Conservation (phyloP, 2,113 vertebrate species). For the Rhineura floridana region DNA sequence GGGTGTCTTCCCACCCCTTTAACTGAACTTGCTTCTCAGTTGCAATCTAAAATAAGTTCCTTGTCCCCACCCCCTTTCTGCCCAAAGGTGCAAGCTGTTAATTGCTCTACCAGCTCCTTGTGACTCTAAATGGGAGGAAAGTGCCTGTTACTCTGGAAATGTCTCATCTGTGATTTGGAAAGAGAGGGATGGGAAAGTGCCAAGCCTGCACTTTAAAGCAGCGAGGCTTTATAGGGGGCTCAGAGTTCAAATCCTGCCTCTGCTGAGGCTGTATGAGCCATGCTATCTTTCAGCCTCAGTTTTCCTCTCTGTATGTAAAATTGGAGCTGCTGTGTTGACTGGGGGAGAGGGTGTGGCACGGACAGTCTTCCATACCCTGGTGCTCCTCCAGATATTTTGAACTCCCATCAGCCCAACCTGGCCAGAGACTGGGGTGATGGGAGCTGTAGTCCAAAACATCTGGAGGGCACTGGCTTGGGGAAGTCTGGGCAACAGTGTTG, state of each 20-base stretch:
- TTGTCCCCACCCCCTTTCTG: not conserved
- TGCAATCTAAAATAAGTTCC: not conserved
- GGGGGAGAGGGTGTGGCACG: too few species aligned
- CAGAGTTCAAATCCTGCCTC: not conserved
- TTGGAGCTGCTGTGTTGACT: not conserved
- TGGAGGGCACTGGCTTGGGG: too few species aligned
- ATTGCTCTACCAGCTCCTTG: not conserved
- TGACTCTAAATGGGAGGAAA: not conserved
- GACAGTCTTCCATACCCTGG: too few species aligned
- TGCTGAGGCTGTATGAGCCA: not conserved
- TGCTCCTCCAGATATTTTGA: too few species aligned
- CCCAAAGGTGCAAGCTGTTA: not conserved
- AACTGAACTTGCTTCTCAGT: not conserved
- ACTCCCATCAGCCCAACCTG: too few species aligned
- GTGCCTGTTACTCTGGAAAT: not conserved
- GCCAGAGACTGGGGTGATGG: not conserved
- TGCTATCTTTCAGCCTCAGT: not conserved
- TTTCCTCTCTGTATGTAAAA: not conserved
- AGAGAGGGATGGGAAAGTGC: not conserved
- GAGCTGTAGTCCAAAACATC: not conserved
- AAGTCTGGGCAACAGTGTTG: not conserved
- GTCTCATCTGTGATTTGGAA: not conserved
- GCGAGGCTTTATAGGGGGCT: not conserved
- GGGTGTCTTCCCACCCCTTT: not conserved
- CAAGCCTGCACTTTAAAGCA: not conserved